Base-by-base conservation (phyloP, 2,797 vertebrate genomes). In the Sciaenops ocellatus region DNA sequence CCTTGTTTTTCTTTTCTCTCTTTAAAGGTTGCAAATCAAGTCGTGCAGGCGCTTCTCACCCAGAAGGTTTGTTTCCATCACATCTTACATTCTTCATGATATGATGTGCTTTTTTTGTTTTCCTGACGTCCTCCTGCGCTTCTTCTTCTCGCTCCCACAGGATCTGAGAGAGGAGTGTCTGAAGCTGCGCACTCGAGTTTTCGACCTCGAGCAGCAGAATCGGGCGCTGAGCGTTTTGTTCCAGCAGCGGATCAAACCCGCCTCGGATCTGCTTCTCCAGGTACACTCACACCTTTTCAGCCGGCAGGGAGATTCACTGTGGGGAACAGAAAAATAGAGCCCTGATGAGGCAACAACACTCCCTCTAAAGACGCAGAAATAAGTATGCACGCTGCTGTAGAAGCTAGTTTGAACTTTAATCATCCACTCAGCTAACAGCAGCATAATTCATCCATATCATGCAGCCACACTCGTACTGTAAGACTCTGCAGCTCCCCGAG, bases 121-220 rank as follows among this genome's bases (percentile, higher is more conserved):
- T 2, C 10, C 4, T 52, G 4, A 69, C 6, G 0, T 11, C 15
- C 44, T 18, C 28, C 17, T 22, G 26, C 63, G 83, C 46, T 76
- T 18, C n/a, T 70, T 44, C 26, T 52, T 38, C 34, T 38, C 8
- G 34, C 17, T 1, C 17, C 22, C 13, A 38, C 90, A 98, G 97
- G 97, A 97, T 91, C 93, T 98, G 78, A 96, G 97, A 62, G 97
- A 98, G 69, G 97, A 98, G 78, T 98, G 97, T 86, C 89, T 97
- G 90, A 97, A 97, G 93, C 91, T 98, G 84, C 95, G 97, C 63
- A 97, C 96, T 0, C 94, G 97, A 78, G 97, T 98, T 59, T 97
- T 97, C 72, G 97, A 98, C 91, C 94, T 98, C 74, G 97, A 98
- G 79, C 97, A 97, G 90, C 97, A 98, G 93, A 98, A 98, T 76